Conservation (phyloP, 2,113 vertebrate species). For the Archilochus colubris region DNA sequence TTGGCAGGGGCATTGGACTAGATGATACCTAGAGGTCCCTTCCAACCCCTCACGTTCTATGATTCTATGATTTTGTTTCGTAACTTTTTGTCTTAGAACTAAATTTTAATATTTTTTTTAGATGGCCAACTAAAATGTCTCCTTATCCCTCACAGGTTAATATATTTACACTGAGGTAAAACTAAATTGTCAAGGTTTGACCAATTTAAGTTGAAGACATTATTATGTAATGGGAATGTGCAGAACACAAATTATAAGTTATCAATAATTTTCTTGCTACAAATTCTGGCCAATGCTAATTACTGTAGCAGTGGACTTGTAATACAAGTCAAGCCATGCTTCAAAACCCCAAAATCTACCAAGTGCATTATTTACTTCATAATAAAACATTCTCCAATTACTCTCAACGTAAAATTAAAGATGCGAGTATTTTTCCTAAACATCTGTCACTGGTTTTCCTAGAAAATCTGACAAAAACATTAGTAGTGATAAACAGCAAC, state of each 20-base stretch:
- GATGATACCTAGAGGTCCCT: no score
- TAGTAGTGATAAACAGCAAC: not conserved
- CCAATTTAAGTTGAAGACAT: not conserved
- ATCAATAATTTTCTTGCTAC: not conserved
- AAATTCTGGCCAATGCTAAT: not conserved
- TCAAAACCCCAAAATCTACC: not conserved
- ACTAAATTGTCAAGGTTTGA: not conserved
- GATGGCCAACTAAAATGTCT: not conserved
- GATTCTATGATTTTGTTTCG: no score
- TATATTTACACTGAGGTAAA: not conserved
- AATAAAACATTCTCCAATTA: not conserved
- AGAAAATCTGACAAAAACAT: not conserved
- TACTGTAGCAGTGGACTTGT: not conserved
- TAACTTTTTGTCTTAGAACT: not conserved
- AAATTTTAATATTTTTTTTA: not conserved
- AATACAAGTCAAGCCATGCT: not conserved
- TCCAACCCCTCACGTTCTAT: no score
- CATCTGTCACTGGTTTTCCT: not conserved
- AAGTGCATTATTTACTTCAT: not conserved
- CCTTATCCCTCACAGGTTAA: not conserved
- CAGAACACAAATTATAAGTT: not conserved
- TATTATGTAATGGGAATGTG: not conserved
- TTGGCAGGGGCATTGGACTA: no score
- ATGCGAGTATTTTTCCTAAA: not conserved
- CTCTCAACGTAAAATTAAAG: not conserved